These are phyloP conservation scores for Sphaerophoria rueppellii DNA, from an alignment of 2,888 invertebrate genomes.

Conservation along the genomic window DNA sequence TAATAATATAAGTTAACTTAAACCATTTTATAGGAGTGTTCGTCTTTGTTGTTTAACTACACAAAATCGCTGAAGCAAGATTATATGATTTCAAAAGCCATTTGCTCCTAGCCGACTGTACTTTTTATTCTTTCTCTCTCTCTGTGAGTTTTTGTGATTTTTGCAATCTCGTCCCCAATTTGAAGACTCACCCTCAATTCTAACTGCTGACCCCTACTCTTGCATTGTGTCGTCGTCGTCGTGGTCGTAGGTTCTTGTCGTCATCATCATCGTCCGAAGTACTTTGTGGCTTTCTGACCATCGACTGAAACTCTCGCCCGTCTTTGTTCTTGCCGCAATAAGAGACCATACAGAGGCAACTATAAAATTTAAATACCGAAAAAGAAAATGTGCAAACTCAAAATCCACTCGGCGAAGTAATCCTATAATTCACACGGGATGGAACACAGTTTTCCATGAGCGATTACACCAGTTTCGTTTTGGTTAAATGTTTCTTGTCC, in stretches of 20 bases:
- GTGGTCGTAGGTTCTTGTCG: neutral
- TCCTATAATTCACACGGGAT: slow-evolving; percentile 69
- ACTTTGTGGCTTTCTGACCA: slow-evolving; percentile 67
- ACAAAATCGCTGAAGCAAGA: slow-evolving; percentile 67
- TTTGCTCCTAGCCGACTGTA: slow-evolving; percentile 63
- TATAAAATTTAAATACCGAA: slow-evolving; percentile 42
- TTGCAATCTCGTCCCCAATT: neutral
- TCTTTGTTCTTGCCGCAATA: neutral
- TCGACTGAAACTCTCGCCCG: slow-evolving; percentile 49
- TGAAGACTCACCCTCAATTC: slow-evolving; percentile 1
- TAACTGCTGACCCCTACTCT: neutral
- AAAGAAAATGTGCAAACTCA: slow-evolving; percentile 50
- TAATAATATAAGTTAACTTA: slow-evolving; percentile 69
- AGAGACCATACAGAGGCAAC: slow-evolving; percentile 5
- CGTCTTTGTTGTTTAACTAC: slow-evolving; percentile 5
- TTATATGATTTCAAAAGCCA: slow-evolving; percentile 71
- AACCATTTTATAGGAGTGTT: slow-evolving; percentile 43
- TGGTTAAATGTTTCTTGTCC: slow-evolving; percentile 63
- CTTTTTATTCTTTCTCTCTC: slow-evolving; percentile 26
- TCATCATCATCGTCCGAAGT: slow-evolving; percentile 45
- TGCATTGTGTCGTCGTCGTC: slow-evolving; percentile 15
- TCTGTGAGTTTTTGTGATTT: neutral
- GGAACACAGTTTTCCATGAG: slow-evolving; percentile 65
- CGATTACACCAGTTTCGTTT: slow-evolving; percentile 68
- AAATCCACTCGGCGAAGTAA: slow-evolving; percentile 63